Percentiles rank a stretch among this genome's conserved stretches.
Conservation (phyloP, 2,113 vertebrate genomes). For the Xyliphius kryptos region DNA sequence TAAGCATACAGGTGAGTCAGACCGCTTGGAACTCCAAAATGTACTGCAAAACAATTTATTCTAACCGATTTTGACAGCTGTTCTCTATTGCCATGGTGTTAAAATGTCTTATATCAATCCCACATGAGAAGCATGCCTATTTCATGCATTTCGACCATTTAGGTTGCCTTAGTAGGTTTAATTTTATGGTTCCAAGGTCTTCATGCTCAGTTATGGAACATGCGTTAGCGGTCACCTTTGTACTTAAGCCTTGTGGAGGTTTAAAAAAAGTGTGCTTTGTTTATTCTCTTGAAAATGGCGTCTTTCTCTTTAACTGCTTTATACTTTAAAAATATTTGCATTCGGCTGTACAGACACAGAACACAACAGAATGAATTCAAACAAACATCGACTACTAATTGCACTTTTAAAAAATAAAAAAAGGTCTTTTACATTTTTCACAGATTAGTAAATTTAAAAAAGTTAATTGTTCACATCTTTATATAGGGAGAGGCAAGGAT, state of each 20-base stretch:
- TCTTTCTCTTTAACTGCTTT: constrained; percentile 30
- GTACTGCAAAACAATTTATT: constrained; percentile 10
- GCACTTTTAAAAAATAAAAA: constrained; percentile 63
- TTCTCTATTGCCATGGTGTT: constrained; percentile 22
- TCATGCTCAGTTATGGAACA: constrained; percentile 47
- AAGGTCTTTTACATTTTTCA: constrained; percentile 62
- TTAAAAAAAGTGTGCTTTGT: constrained; percentile 1
- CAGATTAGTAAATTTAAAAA: constrained; percentile 55
- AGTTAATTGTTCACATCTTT: constrained; percentile 40
- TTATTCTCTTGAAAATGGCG: constrained; percentile 42
- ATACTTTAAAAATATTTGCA: constrained; percentile 55
- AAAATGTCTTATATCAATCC: too few relatives aligned
- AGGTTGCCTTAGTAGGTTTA: too few relatives aligned
- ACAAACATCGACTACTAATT: constrained; percentile 68
- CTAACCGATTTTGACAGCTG: constrained; percentile 32
- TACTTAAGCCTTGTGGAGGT: constrained; percentile 47
- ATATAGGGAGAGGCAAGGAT: constrained; percentile 52
- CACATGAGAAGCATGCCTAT: constrained; percentile 49
- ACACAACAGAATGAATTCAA: constrained; percentile 58
- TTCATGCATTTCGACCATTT: too few relatives aligned
- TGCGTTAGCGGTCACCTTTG: constrained; percentile 39
- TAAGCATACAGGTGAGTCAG: background rate
- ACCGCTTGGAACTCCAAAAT: background rate
- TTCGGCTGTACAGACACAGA: constrained; percentile 55
- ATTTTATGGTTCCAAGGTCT: constrained; percentile 37